Evolutionary conservation across 2,113 vertebrate genomes (phyloP), one percentile per base, ranked within the genome.

Genomic region (Fukomys damarensis): DNA sequence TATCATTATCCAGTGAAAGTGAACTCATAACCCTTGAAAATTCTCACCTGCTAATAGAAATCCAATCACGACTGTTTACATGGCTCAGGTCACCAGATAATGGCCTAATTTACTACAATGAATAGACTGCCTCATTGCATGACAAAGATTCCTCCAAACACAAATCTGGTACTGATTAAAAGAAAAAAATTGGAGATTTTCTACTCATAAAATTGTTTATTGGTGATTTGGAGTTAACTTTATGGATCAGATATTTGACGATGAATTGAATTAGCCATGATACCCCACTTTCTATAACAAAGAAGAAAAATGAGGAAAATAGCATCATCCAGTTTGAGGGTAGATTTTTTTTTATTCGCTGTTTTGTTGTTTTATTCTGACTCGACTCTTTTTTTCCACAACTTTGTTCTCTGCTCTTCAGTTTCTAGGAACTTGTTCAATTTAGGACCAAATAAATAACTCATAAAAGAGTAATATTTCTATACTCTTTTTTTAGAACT

Each of bases 41-140:
- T 54, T 66, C 41, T 88, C 93, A 80, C 20, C 26, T 94, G 38
- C 79, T 93, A 49, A 74, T 49, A 61, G 10, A 72, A 93, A 96
- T 83, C 35, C 35, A 74, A 32, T 89, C n/a, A 41, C 93, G 66
- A 89, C 30, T 88, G 22, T 82, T 72, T 61, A 7, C n/a, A 86
- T 56, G 16, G 54, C 22, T 96, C 66, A 49, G 32, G 82, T 70
- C 26, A 63, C 12, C 38, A 72, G 41, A 32, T n/a, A 91, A 83
- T 20, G 70, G 49, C n/a, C 89, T 66, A 49, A 81, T 58, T 81
- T 43, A 59, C 54, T 76, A 66, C 19, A 66, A 8, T 61, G 28
- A 70, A 76, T 77, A 24, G 6, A 85, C 26, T 46, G 54, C 20
- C 11, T 28, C 11, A 65, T 52, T 26, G 38, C 26, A 76, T 24